Evolutionary conservation across 1,140 invertebrate species (phyloP).

Genomic region (Colletes gigas): DNA sequence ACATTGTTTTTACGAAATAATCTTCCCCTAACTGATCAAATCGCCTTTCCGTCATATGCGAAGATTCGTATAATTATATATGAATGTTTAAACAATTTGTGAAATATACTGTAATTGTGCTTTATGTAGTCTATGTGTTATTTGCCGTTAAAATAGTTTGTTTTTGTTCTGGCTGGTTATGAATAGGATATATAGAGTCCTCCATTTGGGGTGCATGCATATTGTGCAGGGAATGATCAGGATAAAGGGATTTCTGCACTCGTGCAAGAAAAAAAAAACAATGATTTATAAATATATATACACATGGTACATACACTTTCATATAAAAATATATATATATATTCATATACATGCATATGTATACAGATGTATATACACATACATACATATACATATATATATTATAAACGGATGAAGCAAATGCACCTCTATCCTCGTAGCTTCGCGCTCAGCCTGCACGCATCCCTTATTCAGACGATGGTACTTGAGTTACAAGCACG

Average conservation of each 20-base stretch:
- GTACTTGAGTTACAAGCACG: slow-evolving; percentile 44
- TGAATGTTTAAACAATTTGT: slow-evolving; percentile 80
- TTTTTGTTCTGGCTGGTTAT: slow-evolving; percentile 28
- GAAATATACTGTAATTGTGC: slow-evolving; percentile 80
- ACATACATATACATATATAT: not conserved
- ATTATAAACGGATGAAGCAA: not conserved
- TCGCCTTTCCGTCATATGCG: slow-evolving; percentile 75
- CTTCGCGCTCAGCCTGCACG: slow-evolving; percentile 16
- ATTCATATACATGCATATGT: not conserved
- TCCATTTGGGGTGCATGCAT: slow-evolving; percentile 28
- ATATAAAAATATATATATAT: not conserved
- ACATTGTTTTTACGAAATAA: slow-evolving; percentile 65
- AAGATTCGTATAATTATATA: slow-evolving; percentile 79
- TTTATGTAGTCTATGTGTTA: slow-evolving; percentile 76
- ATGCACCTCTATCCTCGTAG: slow-evolving; percentile 19
- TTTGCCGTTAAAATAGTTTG: slow-evolving; percentile 67
- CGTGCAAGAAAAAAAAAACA: not conserved
- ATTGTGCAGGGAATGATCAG: slow-evolving; percentile 18
- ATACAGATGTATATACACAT: slow-evolving; percentile 1
- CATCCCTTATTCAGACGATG: slow-evolving; percentile 27
- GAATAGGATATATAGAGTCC: slow-evolving; percentile 2
- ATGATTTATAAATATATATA: not conserved
- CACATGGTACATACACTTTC: not conserved
- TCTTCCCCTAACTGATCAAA: slow-evolving; percentile 67
- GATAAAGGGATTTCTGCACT: not conserved